These are phyloP conservation scores for Caenorhabditis tropicalis DNA, from an alignment of 1,140 invertebrate genomes.

Conservation along the genomic window DNA sequence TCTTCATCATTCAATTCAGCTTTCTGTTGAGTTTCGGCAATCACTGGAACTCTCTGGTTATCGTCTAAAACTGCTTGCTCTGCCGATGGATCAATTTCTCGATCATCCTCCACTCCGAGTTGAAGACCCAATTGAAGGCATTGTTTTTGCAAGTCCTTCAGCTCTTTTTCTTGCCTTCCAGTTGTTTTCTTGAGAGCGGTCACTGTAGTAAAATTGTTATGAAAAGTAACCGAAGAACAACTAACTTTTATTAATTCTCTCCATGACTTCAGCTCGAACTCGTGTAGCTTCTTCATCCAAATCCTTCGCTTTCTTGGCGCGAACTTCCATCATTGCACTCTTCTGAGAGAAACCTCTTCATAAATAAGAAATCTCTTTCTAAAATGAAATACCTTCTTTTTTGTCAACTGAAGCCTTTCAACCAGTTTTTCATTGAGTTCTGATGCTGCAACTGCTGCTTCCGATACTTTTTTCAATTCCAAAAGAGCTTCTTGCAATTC, in stretches of 20 bases:
- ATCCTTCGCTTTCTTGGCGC: conserved; percentile 9
- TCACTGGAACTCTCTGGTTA: not conserved
- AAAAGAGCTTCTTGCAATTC: conserved; percentile 16
- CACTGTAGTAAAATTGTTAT: conserved; percentile 6
- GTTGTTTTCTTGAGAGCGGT: conserved; percentile 8
- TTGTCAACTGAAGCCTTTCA: conserved; percentile 40
- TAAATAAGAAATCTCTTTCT: not conserved
- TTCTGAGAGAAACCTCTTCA: conserved; percentile 3
- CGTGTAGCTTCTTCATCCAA: conserved; percentile 7
- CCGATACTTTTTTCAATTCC: conserved; percentile 33
- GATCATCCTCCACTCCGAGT: not conserved
- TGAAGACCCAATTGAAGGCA: conserved; percentile 26
- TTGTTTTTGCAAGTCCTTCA: conserved; percentile 43
- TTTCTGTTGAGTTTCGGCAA: not conserved
- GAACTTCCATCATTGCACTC: conserved; percentile 34
- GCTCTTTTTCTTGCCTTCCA: conserved; percentile 33
- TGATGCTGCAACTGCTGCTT: conserved; percentile 31
- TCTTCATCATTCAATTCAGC: conserved; percentile 37
- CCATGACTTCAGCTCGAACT: conserved; percentile 19
- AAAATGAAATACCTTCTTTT: conserved; percentile 44
- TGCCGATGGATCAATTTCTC: not conserved
- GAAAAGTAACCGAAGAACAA: not conserved
- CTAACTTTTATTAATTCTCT: conserved; percentile 17
- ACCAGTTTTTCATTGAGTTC: conserved; percentile 46
- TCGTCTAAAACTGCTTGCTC: not conserved